Conservation (phyloP, 2,797 vertebrate genomes). For the Paguma larvata region DNA sequence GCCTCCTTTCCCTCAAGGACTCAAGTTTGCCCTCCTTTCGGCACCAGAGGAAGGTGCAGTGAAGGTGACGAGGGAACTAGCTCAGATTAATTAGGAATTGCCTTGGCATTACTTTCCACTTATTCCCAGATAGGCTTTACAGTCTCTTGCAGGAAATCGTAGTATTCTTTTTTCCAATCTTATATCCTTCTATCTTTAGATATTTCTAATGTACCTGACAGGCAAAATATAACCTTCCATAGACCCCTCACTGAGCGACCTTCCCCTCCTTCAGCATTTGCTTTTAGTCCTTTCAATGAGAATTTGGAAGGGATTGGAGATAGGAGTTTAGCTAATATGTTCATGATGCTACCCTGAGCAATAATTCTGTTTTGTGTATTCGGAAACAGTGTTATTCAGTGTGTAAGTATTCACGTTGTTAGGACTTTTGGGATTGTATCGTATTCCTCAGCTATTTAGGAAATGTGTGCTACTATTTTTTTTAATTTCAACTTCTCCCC, state of each 20-base stretch:
- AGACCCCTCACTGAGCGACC: neutral
- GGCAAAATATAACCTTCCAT: neutral
- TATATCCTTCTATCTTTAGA: slow-evolving; percentile 3
- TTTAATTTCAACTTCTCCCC: neutral
- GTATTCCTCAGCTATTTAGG: neutral
- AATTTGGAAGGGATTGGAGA: slow-evolving; percentile 37
- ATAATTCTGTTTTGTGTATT: slow-evolving; percentile 3
- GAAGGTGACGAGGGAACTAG: neutral
- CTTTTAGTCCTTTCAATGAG: slow-evolving; percentile 13
- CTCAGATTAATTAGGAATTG: slow-evolving; percentile 30
- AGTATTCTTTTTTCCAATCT: neutral
- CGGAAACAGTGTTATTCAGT: neutral
- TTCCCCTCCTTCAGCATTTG: neutral
- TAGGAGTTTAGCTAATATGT: neutral
- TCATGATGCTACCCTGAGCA: neutral
- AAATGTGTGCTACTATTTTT: neutral
- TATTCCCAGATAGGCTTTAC: neutral
- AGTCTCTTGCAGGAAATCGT: neutral
- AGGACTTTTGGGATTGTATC: neutral
- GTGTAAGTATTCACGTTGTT: neutral
- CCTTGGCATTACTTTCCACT: neutral
- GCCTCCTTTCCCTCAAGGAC: neutral
- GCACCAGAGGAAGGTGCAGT: neutral
- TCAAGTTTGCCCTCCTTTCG: neutral
- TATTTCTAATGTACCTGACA: neutral